Evolutionary conservation across 2,888 invertebrate genomes (phyloP).

Genomic region (Urechis unicinctus): DNA sequence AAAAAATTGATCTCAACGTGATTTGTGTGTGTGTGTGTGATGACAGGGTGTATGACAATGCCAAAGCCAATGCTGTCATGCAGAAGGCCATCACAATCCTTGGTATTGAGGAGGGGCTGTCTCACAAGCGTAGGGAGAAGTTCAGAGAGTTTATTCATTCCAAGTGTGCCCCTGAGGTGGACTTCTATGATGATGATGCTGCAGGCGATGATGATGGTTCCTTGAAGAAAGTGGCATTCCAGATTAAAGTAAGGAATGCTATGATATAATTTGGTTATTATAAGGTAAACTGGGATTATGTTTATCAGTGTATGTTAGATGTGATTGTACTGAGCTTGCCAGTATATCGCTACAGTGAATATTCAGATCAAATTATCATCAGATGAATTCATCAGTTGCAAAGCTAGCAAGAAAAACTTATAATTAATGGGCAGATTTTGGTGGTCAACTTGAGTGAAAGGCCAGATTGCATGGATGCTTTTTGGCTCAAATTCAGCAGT

Average conservation of each 20-base stretch:
- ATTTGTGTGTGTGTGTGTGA: too few relatives aligned
- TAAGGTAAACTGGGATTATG: too few relatives aligned
- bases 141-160: slow-evolving; percentile 30
- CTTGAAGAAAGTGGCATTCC: slow-evolving; percentile 45
- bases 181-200: slow-evolving; percentile 44
- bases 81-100: slow-evolving; percentile 45
- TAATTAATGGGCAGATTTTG: not conserved
- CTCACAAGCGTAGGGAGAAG: slow-evolving; percentile 21
- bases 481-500: not conserved
- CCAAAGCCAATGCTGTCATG: slow-evolving; percentile 47
- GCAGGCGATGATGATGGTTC: slow-evolving; percentile 34
- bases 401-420: too few relatives aligned
- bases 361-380: too few relatives aligned
- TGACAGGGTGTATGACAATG: slow-evolving; percentile 48
- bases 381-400: too few relatives aligned
- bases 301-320: too few relatives aligned
- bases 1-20: too few relatives aligned
- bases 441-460: too few relatives aligned
- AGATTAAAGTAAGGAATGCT: slow-evolving; percentile 35
- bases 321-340: too few relatives aligned
- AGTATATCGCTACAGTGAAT: too few relatives aligned
- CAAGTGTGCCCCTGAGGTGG: slow-evolving; percentile 30
- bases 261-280: not conserved
- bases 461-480: not conserved
- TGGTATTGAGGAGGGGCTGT: slow-evolving; percentile 40